A percentile compares a stretch with the other conserved stretches of the same genome.
phyloP scores from a whole-genome alignment of 2,888 invertebrate species.

The Synanthedon tipuliformis region DNA sequence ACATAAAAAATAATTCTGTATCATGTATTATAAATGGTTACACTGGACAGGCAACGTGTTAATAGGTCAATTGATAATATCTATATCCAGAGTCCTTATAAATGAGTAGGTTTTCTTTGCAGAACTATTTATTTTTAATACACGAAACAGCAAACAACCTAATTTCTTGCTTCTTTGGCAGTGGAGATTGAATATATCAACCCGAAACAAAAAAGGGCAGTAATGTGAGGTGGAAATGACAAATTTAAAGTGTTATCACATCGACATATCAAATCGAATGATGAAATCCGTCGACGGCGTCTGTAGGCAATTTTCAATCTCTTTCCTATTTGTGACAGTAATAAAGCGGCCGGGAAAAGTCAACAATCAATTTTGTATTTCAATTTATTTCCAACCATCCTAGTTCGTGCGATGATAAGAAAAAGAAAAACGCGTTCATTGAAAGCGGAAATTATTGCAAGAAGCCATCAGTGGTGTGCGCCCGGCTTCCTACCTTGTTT shows the following conservation, averaged over 20 bases:
- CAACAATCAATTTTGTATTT: slow-evolving; percentile 72
- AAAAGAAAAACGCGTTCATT: slow-evolving; percentile 68
- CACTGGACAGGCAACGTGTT: no score
- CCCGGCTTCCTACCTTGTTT: slow-evolving; percentile 40
- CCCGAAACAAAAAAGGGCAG: no score
- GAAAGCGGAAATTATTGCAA: slow-evolving; percentile 71
- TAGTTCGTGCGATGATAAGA: slow-evolving; percentile 68
- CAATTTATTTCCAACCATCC: slow-evolving; percentile 69
- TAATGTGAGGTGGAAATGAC: background rate
- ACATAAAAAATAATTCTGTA: no score
- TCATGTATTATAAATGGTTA: no score
- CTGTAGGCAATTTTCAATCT: slow-evolving; percentile 65
- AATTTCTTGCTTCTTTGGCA: no score
- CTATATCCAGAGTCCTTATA: no score
- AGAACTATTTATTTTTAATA: no score
- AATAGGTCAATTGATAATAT: no score
- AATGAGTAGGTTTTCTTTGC: no score
- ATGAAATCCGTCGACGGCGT: slow-evolving; percentile 38
- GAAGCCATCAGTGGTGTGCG: slow-evolving; percentile 66
- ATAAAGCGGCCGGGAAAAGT: slow-evolving; percentile 67
- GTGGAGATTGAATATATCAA: no score
- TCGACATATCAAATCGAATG: slow-evolving; percentile 34
- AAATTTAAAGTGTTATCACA: slow-evolving; percentile 4
- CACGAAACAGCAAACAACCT: no score
- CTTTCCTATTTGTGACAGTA: slow-evolving; percentile 68